A percentile compares a stretch with the other conserved stretches of the same genome.
Conservation (phyloP, 2,888 invertebrate genomes). For the Xylocampa areola region DNA sequence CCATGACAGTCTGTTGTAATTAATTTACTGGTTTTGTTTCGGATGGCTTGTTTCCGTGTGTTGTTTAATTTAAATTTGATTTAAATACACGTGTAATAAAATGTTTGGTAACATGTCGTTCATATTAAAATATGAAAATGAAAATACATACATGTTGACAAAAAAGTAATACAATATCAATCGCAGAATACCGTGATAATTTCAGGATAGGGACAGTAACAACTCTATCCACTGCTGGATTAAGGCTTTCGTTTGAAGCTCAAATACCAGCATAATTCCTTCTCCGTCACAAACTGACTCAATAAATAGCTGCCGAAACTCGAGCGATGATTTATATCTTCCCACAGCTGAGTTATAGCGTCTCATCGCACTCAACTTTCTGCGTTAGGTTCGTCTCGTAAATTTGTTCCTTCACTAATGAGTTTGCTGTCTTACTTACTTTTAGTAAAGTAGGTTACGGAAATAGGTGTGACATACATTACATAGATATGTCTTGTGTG, state of each 20-base stretch:
- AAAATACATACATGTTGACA: too few species aligned
- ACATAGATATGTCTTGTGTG: constrained; percentile 1
- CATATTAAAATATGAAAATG: too few species aligned
- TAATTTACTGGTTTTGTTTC: constrained; percentile 39
- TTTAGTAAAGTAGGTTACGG: constrained; percentile 25
- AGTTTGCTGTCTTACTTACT: constrained; percentile 36
- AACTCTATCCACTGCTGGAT: background rate
- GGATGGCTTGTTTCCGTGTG: constrained; percentile 19
- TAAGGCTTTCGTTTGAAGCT: background rate
- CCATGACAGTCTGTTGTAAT: constrained; percentile 46
- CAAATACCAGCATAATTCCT: constrained; percentile 7
- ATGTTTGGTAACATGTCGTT: too few species aligned
- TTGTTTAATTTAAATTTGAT: constrained; percentile 31
- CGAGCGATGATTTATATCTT: constrained; percentile 47
- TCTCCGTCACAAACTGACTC: constrained; percentile 20
- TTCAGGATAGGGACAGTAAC: too few species aligned
- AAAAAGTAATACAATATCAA: too few species aligned
- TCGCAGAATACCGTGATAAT: too few species aligned
- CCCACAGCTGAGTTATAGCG: constrained; percentile 39
- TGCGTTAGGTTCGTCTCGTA: constrained; percentile 27
- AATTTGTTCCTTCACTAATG: constrained; percentile 40
- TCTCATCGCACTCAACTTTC: constrained; percentile 43
- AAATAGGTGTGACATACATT: constrained; percentile 4
- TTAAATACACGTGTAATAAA: too few species aligned
- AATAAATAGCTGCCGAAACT: constrained; percentile 43